Conservation (phyloP, 2,888 invertebrate genomes). For the Apoda limacodes region DNA sequence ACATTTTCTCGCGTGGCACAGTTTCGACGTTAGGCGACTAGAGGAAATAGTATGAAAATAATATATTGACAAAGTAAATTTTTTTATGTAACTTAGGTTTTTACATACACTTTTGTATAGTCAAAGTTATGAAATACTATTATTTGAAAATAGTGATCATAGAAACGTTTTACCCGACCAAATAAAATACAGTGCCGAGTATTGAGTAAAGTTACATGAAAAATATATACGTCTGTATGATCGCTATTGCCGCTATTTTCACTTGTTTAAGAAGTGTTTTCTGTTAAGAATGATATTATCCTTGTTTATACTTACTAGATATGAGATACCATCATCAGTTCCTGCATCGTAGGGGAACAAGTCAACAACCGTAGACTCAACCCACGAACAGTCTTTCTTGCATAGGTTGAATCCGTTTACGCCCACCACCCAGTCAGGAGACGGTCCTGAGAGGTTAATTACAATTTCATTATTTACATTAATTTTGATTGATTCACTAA, state of each 20-base stretch:
- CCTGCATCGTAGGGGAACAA: conserved; percentile 96
- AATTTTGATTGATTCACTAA: neutral
- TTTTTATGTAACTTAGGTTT: neutral
- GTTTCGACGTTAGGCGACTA: conserved; percentile 85
- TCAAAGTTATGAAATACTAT: too few species aligned
- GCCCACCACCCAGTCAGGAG: conserved; percentile 98
- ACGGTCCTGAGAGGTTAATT: conserved; percentile 75
- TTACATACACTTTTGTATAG: too few species aligned
- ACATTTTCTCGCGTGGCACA: conserved; percentile 85
- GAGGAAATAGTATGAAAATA: too few species aligned
- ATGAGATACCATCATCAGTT: conserved; percentile 92
- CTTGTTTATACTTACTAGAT: conserved; percentile 81
- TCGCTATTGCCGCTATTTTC: too few species aligned
- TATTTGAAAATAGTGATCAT: too few species aligned
- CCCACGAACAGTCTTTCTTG: conserved; percentile 90
- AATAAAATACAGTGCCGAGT: too few species aligned
- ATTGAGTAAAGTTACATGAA: too few species aligned
- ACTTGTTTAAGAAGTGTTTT: too few species aligned
- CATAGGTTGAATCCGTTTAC: conserved; percentile 91
- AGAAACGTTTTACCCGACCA: too few species aligned
- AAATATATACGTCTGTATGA: too few species aligned
- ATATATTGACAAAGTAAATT: neutral
- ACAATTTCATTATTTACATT: too few species aligned
- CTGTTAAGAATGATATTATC: too few species aligned
- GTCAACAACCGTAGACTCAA: conserved; percentile 83